phyloP scores from a whole-genome alignment of 2,113 vertebrate genomes.

The Mobula birostris region DNA sequence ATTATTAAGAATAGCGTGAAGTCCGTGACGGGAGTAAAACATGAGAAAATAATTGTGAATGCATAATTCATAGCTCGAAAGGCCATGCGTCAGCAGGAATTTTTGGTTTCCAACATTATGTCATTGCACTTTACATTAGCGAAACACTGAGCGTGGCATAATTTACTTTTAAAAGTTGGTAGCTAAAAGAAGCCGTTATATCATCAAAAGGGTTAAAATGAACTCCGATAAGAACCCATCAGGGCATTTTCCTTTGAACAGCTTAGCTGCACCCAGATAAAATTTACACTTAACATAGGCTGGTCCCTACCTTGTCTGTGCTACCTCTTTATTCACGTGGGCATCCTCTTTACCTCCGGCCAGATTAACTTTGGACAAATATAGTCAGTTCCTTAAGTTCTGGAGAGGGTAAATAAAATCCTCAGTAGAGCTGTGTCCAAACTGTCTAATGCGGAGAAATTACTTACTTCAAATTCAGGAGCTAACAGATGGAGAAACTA shows the following conservation, averaged over 20 bases:
- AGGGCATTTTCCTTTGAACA: not conserved
- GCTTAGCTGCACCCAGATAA: not conserved
- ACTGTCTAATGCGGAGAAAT: not conserved
- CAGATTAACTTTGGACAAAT: not conserved
- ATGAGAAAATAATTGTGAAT: not conserved
- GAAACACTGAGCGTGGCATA: not conserved
- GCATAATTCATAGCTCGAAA: not conserved
- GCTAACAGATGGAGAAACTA: not conserved
- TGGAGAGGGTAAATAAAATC: not conserved
- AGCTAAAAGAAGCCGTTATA: not conserved
- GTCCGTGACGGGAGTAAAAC: not conserved
- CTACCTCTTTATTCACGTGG: not conserved
- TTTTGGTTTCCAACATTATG: not conserved
- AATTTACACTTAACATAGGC: not conserved
- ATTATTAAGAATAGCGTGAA: not conserved
- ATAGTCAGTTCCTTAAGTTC: not conserved
- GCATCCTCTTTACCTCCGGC: not conserved
- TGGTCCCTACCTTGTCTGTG: not conserved
- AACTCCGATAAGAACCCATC: not conserved
- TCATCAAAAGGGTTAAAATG: conserved; percentile 21
- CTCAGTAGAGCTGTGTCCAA: not conserved
- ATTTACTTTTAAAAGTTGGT: conserved; percentile 7
- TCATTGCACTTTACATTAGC: not conserved
- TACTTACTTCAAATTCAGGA: not conserved
- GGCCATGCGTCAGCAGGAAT: not conserved